phyloP scores from a whole-genome alignment of 2,113 vertebrate genomes.

The Tupaia chinensis region DNA sequence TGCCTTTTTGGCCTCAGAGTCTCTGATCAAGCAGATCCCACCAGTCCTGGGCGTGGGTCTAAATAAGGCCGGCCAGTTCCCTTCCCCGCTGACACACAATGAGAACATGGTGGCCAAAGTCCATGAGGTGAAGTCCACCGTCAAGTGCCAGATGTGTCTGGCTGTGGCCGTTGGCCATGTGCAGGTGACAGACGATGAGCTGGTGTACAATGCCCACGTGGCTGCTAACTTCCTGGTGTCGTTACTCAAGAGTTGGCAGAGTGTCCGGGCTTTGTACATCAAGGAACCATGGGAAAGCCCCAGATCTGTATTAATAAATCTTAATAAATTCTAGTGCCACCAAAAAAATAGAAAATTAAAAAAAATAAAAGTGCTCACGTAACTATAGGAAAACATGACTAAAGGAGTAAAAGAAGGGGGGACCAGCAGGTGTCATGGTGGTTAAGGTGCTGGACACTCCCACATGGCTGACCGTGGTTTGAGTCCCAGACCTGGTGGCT shows the following conservation, averaged over 20 bases:
- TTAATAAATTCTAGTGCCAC: no score
- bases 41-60: not conserved
- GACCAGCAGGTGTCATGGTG: no score
- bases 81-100: not conserved
- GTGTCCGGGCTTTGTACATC: not conserved
- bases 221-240: not conserved
- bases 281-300: not conserved
- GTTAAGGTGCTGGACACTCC: no score
- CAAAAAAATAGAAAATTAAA: no score
- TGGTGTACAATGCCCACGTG: not conserved
- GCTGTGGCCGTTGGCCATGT: not conserved
- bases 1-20: constrained; percentile 84
- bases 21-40: not conserved
- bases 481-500: no score
- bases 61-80: not conserved
- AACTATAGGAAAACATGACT: no score
- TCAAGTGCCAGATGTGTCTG: no score
- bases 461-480: no score
- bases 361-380: no score
- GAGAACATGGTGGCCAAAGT: no score
- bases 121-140: no score
- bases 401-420: no score
- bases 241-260: not conserved
- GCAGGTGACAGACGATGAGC: not conserved
- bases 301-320: not conserved